Base-by-base conservation (phyloP, 1,140 invertebrate genomes). In the Onthophagus taurus region DNA sequence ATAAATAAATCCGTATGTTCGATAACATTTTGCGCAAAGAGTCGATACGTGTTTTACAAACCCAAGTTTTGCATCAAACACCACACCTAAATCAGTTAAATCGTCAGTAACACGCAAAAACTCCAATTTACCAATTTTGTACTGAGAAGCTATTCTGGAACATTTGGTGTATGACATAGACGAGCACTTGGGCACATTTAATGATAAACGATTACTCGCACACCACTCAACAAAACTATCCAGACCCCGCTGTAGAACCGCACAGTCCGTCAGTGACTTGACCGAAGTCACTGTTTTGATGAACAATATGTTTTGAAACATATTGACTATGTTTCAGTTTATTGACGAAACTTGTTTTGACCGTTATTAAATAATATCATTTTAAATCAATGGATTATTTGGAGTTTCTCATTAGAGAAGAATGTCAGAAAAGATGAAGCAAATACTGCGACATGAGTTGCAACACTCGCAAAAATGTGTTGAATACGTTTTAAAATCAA, bases 141-240 rank as follows among this genome's bases (percentile, higher is more conserved):
- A 14, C 8, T 33, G 13, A 33, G 8, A 33, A 16, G 31, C 8
- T 3, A 33, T 11, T 8, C 8, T 13, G 14, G 13, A n/a, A n/a
- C n/a, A n/a, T 33, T 16, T 12, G 13, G 14, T 37, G 18, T 19
- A 37, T 12, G 35, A 37, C 5, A 37, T 37, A 19, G 11, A 19
- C 18, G 16, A 37, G 35, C 19, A 37, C 13, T 37, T 37, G 13
- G 18, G 5, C 21, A 37, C 16, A 18, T 37, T 37, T 21, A 37
- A 37, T 12, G n/a, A n/a, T 6, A 37, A 13, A 19, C 21, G 13
- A 19, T 37, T n/a, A 37, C 6, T 37, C 6, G 13, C 4, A 4
- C 19, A 37, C 35, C 35, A 37, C 11, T 37, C n/a, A 21, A 37
- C 35, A 37, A 37, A 19, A n/a, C n/a, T n/a, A 19, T 21, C 13